Conservation (phyloP, 2,113 vertebrate genomes). For the Ploceus nigricollis region DNA sequence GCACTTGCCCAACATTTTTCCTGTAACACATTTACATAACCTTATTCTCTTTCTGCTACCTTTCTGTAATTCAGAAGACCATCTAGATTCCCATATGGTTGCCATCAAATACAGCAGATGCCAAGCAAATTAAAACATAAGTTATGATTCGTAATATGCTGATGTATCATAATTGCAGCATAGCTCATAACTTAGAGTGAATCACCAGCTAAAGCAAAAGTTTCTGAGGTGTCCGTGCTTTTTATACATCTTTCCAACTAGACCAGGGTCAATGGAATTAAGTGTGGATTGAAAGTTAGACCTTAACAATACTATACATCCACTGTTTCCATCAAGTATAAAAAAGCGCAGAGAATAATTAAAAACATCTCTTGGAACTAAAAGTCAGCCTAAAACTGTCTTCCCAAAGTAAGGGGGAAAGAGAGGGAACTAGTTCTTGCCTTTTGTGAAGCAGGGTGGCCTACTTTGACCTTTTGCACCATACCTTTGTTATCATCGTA, state of each 20-base stretch:
- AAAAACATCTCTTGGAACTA: not conserved
- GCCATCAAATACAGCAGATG: conserved; percentile 69
- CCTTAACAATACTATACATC: not conserved
- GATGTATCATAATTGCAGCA: conserved; percentile 56
- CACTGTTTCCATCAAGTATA: not conserved
- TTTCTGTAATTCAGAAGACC: conserved; percentile 64
- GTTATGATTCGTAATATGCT: conserved; percentile 66
- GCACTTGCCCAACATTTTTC: conserved; percentile 14
- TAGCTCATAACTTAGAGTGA: conserved; percentile 36
- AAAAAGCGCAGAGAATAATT: not conserved
- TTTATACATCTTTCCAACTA: not conserved
- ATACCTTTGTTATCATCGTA: not conserved
- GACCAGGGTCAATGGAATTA: not conserved
- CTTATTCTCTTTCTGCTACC: conserved; percentile 29
- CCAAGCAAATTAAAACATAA: conserved; percentile 71
- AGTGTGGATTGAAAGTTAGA: not conserved
- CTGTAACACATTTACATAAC: conserved; percentile 9
- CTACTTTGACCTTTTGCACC: not conserved
- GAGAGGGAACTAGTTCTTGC: not conserved
- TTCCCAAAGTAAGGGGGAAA: not conserved
- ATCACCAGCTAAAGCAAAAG: conserved; percentile 42
- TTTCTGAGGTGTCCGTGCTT: conserved; percentile 16
- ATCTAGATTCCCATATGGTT: conserved; percentile 62
- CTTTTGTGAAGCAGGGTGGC: not conserved
- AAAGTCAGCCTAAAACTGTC: not conserved